Evolutionary conservation across 2,888 invertebrate species (phyloP), one percentile per base, ranked within the genome.

Genomic region (Phlogophora meticulosa): DNA sequence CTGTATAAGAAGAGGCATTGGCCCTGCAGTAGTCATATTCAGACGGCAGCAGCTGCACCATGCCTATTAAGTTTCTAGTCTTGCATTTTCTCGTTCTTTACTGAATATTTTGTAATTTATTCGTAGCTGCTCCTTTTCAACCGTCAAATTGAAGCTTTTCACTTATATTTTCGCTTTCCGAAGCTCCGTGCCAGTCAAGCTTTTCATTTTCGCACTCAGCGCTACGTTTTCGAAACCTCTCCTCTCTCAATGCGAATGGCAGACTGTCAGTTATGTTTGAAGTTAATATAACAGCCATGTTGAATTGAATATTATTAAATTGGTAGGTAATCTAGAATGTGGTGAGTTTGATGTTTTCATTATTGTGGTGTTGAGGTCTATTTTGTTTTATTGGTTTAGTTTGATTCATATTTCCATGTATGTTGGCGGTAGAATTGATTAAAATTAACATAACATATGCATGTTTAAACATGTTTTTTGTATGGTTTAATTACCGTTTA

Each of bases 171-270:
- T 67, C 36, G 49, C 40, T 1, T 32, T 55, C 24, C 10, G 38
- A 46, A 59, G 22, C 48, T 24, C n/a, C 34, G 11, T 49, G n/a
- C 13, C 28, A 74, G 60, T 60, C 49, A 67, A 40, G 34, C 15
- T 40, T 53, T 58, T 51, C 13, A 67, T 51, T 59, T 58, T 58
- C 9, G n/a, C 60, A 65, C 32, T 72, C 52, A 64, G 11, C 17
- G 17, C 56, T 24, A 20, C 65, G 52, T 53, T 73, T 58, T 24
- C 4, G 24, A 51, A 45, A 28, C 20, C 48, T 22, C 43, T 58
- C 24, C 22, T 40, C 1, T 56, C 42, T 22, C 28, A n/a, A 13
- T 67, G 55, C 36, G 49, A 49, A 66, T 66, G 57, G 36, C 59
- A 49, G 28, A 22, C 22, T 74, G 74, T 40, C 67, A 66, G 58